Base-by-base conservation (phyloP, 2,113 vertebrate species). In the Microcebus lehilahytsara region DNA sequence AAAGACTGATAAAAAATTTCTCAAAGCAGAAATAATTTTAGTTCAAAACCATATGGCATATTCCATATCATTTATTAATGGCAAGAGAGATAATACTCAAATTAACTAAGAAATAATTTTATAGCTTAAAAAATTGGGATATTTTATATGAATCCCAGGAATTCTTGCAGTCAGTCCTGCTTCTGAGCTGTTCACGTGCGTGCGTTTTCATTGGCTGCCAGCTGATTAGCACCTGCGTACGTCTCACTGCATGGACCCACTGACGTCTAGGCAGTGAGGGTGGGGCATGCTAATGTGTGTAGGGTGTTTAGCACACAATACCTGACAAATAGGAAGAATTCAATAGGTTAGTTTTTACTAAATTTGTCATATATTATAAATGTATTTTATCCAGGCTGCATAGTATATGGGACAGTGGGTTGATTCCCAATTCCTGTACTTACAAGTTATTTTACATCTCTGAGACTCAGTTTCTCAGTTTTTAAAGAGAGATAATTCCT, bases 1-100 rank as follows among this genome's bases (percentile, higher is more conserved):
- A 75, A 86, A 91, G 80, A n/a, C 60, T 60, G 34, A 88, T 72
- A 58, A 1, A 85, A 58, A 96, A 46, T 58, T 80, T 85, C 66
- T 93, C 83, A 94, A 93, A 89, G 74, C 34, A 92, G 85, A 95
- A 86, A 67, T 78, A 56, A 74, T 79, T 78, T 86, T 81, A 87
- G 34, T 74, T 93, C 53, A 74, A 95, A 90, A 22, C 7, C 66
- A 80, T 42, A 79, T 62, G 49, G 62, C 87, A 62, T 81, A 53
- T 60, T 87, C 34, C 20, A 85, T 85, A 60, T 53, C 56, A 67
- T 87, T 88, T 92, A 83, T 75, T 89, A 92, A 91, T 56, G 56
- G 34, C 34, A 77, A 81, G 53, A 66, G 83, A 92, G 23, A 89
- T 53, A 77, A 86, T 42, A 66, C 1, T 72, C 74, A 83, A 66